Conservation (phyloP, 2,797 vertebrate species). For the Gymnoscopelus microlampas region DNA sequence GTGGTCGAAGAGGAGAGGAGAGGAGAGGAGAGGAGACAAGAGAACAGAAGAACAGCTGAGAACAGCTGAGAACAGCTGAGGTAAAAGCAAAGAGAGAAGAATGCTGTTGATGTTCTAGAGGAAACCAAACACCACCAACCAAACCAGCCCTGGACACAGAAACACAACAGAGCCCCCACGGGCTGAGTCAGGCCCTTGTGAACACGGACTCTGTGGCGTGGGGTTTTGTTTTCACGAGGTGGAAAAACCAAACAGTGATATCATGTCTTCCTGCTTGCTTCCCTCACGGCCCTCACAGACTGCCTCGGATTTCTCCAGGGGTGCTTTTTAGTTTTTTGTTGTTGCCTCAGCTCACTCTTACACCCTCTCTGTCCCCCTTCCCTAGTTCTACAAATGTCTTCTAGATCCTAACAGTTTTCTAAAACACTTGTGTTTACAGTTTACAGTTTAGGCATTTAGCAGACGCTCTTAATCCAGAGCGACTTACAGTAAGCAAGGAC, state of each 20-base stretch:
- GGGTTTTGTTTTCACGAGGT: constrained; percentile 30
- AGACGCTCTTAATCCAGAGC: too few relatives aligned
- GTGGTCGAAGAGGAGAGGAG: constrained; percentile 14
- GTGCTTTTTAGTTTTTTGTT: neutral
- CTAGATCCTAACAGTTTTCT: too few relatives aligned
- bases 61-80: neutral
- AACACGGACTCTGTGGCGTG: constrained; percentile 36
- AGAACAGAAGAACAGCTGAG: neutral
- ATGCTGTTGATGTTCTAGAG: constrained; percentile 43
- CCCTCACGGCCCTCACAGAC: constrained; percentile 7
- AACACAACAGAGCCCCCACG: constrained; percentile 11
- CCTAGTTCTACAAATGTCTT: too few relatives aligned
- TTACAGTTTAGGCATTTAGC: too few relatives aligned
- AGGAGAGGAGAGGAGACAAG: constrained; percentile 13
- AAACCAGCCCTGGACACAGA: constrained; percentile 42
- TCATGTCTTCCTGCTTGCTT: constrained; percentile 20
- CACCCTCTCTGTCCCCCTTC: neutral
- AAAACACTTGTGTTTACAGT: too few relatives aligned
- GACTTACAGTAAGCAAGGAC: too few relatives aligned
- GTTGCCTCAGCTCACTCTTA: neutral
- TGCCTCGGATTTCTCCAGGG: neutral
- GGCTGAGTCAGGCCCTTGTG: constrained; percentile 28
- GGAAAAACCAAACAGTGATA: constrained; percentile 28
- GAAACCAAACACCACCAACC: constrained; percentile 18
- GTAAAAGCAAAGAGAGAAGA: neutral